phyloP scores from a whole-genome alignment of 2,113 vertebrate genomes.

The Xyliphius kryptos region DNA sequence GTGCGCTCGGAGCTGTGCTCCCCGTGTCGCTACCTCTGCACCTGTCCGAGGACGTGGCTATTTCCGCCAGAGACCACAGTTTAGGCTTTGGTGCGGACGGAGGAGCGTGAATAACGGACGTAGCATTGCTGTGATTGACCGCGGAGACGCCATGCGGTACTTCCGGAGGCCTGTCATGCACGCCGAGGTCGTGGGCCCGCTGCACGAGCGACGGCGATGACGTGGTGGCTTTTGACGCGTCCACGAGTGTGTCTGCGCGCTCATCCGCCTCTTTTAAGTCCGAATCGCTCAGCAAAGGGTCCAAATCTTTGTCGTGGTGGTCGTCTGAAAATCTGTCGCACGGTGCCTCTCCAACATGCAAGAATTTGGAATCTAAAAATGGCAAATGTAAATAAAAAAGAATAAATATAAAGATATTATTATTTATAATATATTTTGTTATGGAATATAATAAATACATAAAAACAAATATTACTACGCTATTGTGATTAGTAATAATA shows the following conservation, averaged over 20 bases:
- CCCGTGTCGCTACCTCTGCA: slow-evolving; percentile 70
- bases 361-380: slow-evolving; percentile 70
- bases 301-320: slow-evolving; percentile 62
- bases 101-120: slow-evolving; percentile 88
- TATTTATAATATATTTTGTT: no score
- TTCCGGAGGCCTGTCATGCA: slow-evolving; percentile 63
- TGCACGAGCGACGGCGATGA: slow-evolving; percentile 65
- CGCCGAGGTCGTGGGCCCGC: slow-evolving; percentile 53
- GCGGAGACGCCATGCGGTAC: slow-evolving; percentile 52
- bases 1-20: slow-evolving; percentile 60
- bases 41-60: slow-evolving; percentile 92
- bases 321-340: slow-evolving; percentile 74
- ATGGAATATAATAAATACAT: no score
- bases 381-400: no score
- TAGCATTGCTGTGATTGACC: slow-evolving; percentile 63
- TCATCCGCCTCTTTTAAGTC: slow-evolving; percentile 85
- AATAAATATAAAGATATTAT: no score
- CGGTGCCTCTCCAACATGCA: slow-evolving; percentile 62
- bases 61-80: slow-evolving; percentile 95
- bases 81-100: slow-evolving; percentile 85
- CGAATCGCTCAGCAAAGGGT: slow-evolving; percentile 79
- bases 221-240: slow-evolving; percentile 65
- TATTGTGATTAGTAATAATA: no score
- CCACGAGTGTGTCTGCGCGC: no score
- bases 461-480: no score